Evolutionary conservation across 2,113 vertebrate species (phyloP), one percentile per base, ranked within the genome.

Genomic region (Callipepla squamata): DNA sequence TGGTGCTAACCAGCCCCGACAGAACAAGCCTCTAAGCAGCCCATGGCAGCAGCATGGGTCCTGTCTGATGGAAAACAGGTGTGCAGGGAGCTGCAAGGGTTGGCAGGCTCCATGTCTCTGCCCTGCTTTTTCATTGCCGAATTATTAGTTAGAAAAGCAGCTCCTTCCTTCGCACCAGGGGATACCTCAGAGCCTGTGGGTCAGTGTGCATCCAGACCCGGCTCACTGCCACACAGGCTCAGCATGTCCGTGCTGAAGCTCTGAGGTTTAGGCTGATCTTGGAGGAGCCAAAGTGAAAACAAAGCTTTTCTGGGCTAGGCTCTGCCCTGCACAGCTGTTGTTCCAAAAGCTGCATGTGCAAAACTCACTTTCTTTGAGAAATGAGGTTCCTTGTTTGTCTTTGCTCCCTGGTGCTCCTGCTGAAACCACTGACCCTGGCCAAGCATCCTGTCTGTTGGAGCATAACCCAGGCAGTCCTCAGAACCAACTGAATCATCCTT

Each of bases 41-140:
- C 25, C 0, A 0, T 57, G 78, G 21, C 3, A 1, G 80, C 70
- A 82, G 83, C 4, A 0, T 6, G 67, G 23, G 65, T 85, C 75
- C 81, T 70, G 47, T 19, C 88, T 90, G 92, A 95, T 78, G 80
- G 47, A 80, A 93, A 79, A 16, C 53, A 59, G 61, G 74, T 58
- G 65, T 51, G 67, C 38, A 40, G 25, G 73, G 44, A 21, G 53
- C 28, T 44, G 42, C 5, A 8, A 36, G 55, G 36, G 51, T 51
- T 76, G 80, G 34, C 25, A 51, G 58, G 5, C 53, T 62, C 59
- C 2, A 0, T 69, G 59, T 58, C 50, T 67, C 63, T 74, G 62
- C 69, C 45, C 19, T 22, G 22, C 28, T 44, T 73, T 42, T 80
- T 66, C 22, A 32, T 84, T 88, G 50, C 51, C 80, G 74, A 70